phyloP scores from a whole-genome alignment of 2,113 vertebrate genomes.

The Vanacampus margaritifer region DNA sequence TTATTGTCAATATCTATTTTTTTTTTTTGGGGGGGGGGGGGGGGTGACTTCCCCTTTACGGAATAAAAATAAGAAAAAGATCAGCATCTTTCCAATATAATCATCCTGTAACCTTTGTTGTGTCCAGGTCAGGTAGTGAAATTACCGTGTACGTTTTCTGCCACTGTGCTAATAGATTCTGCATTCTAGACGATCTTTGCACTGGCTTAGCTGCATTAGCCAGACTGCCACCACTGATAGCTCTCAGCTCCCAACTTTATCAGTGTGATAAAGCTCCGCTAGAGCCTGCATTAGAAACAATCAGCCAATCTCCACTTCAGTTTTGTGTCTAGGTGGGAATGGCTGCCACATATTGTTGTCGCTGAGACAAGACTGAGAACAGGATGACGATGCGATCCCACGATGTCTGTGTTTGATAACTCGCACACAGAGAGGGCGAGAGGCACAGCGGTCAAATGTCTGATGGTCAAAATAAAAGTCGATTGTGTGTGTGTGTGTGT shows the following conservation, averaged over 20 bases:
- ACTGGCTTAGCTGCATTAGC: slow-evolving; percentile 59
- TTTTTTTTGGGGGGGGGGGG: too few relatives aligned
- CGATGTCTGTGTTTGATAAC: slow-evolving; percentile 52
- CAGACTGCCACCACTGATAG: slow-evolving; percentile 50
- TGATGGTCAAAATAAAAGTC: slow-evolving; percentile 5
- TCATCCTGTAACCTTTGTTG: neutral
- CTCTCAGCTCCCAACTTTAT: slow-evolving; percentile 54
- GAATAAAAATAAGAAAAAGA: neutral
- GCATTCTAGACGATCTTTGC: slow-evolving; percentile 40
- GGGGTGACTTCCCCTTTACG: too few relatives aligned
- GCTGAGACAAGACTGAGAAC: slow-evolving; percentile 46
- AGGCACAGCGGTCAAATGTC: neutral
- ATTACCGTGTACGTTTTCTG: neutral
- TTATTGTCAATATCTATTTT: too few relatives aligned
- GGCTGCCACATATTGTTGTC: slow-evolving; percentile 13
- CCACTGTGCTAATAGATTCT: neutral
- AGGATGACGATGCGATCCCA: slow-evolving; percentile 48
- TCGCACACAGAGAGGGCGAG: slow-evolving; percentile 15
- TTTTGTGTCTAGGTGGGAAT: slow-evolving; percentile 36
- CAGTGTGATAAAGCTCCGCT: slow-evolving; percentile 38
- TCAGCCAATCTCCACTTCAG: slow-evolving; percentile 36
- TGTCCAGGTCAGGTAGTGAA: neutral
- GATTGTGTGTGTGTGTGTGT: neutral
- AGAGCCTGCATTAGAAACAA: slow-evolving; percentile 55
- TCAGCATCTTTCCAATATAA: neutral